Conservation (phyloP, 2,888 invertebrate species). For the Drosophila ochracea region DNA sequence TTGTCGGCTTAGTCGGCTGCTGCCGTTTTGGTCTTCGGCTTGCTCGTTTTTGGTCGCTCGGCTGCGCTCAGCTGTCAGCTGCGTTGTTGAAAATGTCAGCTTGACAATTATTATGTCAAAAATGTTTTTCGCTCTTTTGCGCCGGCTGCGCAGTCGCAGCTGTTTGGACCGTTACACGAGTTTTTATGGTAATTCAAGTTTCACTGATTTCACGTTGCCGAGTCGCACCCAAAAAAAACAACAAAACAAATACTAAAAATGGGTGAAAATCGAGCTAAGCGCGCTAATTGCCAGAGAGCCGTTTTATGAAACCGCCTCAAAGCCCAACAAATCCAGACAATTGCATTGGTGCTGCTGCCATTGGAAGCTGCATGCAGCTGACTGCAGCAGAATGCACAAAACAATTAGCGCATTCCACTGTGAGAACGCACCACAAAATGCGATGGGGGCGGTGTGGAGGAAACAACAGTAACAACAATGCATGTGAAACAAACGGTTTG, state of each 20-base stretch:
- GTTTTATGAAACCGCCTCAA: conserved; percentile 9
- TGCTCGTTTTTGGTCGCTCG: conserved; percentile 25
- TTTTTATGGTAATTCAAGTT: conserved; percentile 81
- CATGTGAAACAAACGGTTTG: conserved; percentile 52
- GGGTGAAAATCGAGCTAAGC: conserved; percentile 65
- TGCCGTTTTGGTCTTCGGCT: conserved; percentile 2
- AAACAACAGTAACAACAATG: conserved; percentile 41
- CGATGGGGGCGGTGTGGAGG: background rate
- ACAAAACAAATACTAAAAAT: conserved; percentile 38
- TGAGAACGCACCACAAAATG: conserved; percentile 49
- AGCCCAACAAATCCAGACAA: conserved; percentile 37
- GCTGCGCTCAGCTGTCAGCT: conserved; percentile 77
- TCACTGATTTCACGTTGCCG: conserved; percentile 74
- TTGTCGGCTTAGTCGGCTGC: conserved; percentile 26
- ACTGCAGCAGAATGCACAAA: conserved; percentile 54
- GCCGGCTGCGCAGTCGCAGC: conserved; percentile 69
- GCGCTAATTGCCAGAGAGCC: conserved; percentile 64
- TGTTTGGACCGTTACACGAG: conserved; percentile 78
- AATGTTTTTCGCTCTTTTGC: conserved; percentile 58
- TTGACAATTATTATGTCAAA: conserved; percentile 84
- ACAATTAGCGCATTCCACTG: conserved; percentile 80
- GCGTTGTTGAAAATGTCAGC: conserved; percentile 82
- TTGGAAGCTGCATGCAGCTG: conserved; percentile 26
- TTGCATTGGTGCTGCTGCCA: conserved; percentile 31
- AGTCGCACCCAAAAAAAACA: conserved; percentile 68